Evolutionary conservation across 2,113 vertebrate species (phyloP), one percentile per base, ranked within the genome.

Genomic region (Vombatus ursinus): DNA sequence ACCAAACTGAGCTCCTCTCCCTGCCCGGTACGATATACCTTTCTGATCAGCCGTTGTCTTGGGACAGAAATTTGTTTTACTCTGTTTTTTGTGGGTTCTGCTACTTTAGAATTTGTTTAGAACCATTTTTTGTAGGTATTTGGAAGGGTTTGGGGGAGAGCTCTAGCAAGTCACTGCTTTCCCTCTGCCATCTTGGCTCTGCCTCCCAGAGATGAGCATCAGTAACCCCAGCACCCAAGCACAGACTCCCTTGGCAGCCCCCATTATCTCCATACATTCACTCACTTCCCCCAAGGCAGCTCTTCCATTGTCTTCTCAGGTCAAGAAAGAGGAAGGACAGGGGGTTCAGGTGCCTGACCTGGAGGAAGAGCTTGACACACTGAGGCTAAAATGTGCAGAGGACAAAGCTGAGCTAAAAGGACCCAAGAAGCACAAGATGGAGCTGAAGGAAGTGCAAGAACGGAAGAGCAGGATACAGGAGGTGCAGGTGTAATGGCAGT

Each of bases 381-480:
- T 99, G 97, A 99, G 99, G 95, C 99, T 99, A 97, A 99, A 99
- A 97, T 98, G 99, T 6, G 99, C 98, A 0, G 99, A 99, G 96
- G 99, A 99, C 98, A 99, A 99, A 97, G 99, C 98, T 0, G 99
- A 99, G 97, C 98, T 99, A 11, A 99, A 99, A 97, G 99, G 99
- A 98, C 98, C 99, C 95, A 99, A 99, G 98, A 99, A 99, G 94
- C 99, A 99, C 98, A 99, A 99, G 98, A 99, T 99, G 97, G 99
- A 99, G 97, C 98, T 99, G 99, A 99, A 99, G 98, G 99, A 99
- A 98, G 99, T 99, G 97, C 99, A 99, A 96, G 99, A 99, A 97
- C 99, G 99, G 99, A 99, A 99, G 98, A 99, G 97, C 98, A 99
- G 99, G 96, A 99, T 99, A 99, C 99, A 99, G 97, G 99, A 99